A percentile compares a stretch with the other conserved stretches of the same genome.
Conservation (phyloP, 64 coral and sea anemone genomes). For the Porites australiensis region DNA sequence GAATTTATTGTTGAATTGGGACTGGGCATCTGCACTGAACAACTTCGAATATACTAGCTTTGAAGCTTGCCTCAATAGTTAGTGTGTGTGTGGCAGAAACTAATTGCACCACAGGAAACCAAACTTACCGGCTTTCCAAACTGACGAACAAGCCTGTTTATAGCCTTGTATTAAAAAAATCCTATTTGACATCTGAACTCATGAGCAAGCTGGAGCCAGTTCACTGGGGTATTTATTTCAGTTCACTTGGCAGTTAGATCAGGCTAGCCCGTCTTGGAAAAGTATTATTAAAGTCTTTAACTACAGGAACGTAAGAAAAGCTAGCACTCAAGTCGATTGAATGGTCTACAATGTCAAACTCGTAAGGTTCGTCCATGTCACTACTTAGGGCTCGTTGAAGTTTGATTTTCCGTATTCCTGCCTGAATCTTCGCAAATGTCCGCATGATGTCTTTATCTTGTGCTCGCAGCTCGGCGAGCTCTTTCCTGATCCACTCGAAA, state of each 20-base stretch:
- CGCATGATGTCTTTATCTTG: conserved; percentile 86
- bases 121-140: too few species aligned
- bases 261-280: conserved; percentile 18
- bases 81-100: too few species aligned
- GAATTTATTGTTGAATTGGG: too few species aligned
- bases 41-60: too few species aligned
- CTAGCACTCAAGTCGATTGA: conserved; percentile 22
- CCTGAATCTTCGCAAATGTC: conserved; percentile 73
- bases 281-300: conserved; percentile 12
- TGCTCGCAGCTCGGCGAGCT: conserved; percentile 66
- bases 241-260: not conserved
- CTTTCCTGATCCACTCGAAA: conserved; percentile 80
- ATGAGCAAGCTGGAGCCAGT: not conserved
- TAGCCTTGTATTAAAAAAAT: too few species aligned
- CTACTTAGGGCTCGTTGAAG: conserved; percentile 25
- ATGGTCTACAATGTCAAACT: conserved; percentile 11
- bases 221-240: not conserved
- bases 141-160: too few species aligned
- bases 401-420: conserved; percentile 73
- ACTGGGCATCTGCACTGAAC: too few species aligned
- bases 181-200: not conserved
- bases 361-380: conserved; percentile 26
- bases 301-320: conserved; percentile 19
- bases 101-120: too few species aligned
- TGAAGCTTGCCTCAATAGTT: too few species aligned